A percentile compares a stretch with the other conserved stretches of the same genome.
Conservation (phyloP, 2,797 vertebrate genomes). For the Microctenopoma lineatum region DNA sequence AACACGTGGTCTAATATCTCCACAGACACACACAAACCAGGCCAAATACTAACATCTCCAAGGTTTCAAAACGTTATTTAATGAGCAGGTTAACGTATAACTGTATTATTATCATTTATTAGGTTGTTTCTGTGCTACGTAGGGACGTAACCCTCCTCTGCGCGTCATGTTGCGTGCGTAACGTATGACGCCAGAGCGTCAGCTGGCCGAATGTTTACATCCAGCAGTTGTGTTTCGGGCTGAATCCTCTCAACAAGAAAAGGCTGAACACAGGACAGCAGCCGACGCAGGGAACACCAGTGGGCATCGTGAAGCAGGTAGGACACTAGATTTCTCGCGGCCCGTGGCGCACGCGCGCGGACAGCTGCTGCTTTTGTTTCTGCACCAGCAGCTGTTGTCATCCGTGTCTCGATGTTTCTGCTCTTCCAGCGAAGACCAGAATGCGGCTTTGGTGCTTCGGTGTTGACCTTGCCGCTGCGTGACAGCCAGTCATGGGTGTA, state of each 20-base stretch:
- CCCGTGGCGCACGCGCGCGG: background rate
- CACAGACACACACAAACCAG: too few relatives aligned
- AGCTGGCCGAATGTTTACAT: slow-evolving; percentile 86
- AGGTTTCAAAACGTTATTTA: too few relatives aligned
- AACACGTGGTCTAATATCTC: too few relatives aligned
- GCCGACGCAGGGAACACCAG: background rate
- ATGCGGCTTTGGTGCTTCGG: slow-evolving; percentile 2
- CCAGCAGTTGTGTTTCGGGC: slow-evolving; percentile 61
- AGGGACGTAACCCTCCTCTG: too few relatives aligned
- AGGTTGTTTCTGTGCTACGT: too few relatives aligned
- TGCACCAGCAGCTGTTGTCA: slow-evolving; percentile 7
- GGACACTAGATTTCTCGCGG: rapidly evolving
- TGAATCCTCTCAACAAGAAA: slow-evolving; percentile 45
- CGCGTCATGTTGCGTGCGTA: slow-evolving; percentile 31
- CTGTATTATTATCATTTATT: too few relatives aligned
- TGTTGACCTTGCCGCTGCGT: slow-evolving; percentile 8
- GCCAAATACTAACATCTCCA: too few relatives aligned
- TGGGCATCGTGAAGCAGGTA: slow-evolving; percentile 3
- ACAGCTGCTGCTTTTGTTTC: background rate
- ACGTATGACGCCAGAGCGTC: slow-evolving; percentile 81
- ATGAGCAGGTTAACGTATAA: too few relatives aligned
- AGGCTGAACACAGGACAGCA: slow-evolving; percentile 19
- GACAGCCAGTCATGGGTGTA: background rate
- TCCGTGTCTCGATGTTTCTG: slow-evolving; percentile 22
- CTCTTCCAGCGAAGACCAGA: slow-evolving; percentile 5